A percentile compares a stretch with the other conserved stretches of the same genome.
Conservation (phyloP, 2,797 vertebrate genomes). For the Emydoidea blandingii region DNA sequence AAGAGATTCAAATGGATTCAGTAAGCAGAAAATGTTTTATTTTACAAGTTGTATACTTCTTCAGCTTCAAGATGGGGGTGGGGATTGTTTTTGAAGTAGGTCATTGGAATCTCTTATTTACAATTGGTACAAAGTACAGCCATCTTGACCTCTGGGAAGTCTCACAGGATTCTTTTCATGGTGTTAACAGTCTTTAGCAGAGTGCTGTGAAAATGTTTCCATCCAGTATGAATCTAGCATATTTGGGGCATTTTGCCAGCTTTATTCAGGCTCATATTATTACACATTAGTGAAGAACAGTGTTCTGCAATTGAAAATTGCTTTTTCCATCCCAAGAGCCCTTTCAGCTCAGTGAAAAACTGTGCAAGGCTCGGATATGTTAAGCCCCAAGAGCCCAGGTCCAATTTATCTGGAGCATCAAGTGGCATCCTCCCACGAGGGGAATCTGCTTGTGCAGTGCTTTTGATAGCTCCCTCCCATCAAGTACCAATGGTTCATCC, state of each 20-base stretch:
- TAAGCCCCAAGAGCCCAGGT: neutral
- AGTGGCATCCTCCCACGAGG: constrained; percentile 2
- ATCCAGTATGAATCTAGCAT: neutral
- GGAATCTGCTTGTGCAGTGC: neutral
- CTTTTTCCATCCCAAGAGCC: neutral
- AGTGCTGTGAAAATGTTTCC: neutral
- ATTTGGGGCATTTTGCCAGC: neutral
- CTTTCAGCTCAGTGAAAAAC: neutral
- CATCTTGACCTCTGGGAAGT: neutral
- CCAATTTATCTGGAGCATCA: constrained; percentile 1
- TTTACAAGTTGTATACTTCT: neutral
- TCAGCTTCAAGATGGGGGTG: neutral
- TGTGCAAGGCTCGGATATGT: neutral
- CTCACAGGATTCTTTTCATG: neutral
- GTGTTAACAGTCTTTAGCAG: neutral
- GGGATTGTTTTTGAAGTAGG: neutral
- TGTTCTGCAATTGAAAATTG: neutral
- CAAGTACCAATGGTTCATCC: constrained; percentile 49
- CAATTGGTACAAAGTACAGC: neutral
- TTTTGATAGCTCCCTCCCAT: constrained; percentile 38
- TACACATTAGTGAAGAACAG: neutral
- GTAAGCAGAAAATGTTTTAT: neutral
- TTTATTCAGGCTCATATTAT: neutral
- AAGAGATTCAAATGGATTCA: neutral
- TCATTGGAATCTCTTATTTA: neutral